These are phyloP conservation scores for Anisognathus igniventris DNA, from an alignment of 2,797 vertebrate genomes.

Conservation along the genomic window DNA sequence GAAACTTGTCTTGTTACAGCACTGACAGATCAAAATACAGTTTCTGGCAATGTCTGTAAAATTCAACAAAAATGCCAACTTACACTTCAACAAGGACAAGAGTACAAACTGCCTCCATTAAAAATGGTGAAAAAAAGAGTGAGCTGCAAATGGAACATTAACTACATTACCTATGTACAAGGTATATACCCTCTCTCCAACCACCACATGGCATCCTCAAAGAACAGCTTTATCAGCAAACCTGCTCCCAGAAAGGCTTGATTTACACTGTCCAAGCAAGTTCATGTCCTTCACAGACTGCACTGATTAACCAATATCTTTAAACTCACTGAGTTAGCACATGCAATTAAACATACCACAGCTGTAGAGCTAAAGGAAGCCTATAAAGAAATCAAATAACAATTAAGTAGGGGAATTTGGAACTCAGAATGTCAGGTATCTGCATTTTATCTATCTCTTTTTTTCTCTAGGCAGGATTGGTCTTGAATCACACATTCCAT, in stretches of 20 bases:
- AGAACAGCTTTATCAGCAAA: not conserved
- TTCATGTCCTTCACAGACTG: not conserved
- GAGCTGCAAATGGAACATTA: not conserved
- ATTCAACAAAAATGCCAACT: not conserved
- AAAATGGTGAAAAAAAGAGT: not conserved
- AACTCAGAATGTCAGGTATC: not conserved
- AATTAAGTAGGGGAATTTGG: not conserved
- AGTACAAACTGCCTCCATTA: not conserved
- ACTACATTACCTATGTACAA: not conserved
- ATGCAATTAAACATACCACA: not conserved
- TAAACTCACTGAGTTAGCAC: not conserved
- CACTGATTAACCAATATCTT: not conserved
- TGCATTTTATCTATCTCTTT: not conserved
- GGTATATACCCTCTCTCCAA: not conserved
- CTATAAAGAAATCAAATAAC: not conserved
- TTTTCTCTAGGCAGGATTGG: not conserved
- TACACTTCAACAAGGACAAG: not conserved
- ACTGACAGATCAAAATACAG: constrained; percentile 4
- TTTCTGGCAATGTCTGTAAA: constrained; percentile 11
- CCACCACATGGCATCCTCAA: not conserved
- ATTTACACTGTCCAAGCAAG: not conserved
- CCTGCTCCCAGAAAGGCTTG: not conserved
- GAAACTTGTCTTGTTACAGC: not conserved
- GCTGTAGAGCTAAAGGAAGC: not conserved
- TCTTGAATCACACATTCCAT: not conserved